Evolutionary conservation across 2,113 vertebrate genomes (phyloP).

Genomic region (Phyllopteryx taeniolatus): DNA sequence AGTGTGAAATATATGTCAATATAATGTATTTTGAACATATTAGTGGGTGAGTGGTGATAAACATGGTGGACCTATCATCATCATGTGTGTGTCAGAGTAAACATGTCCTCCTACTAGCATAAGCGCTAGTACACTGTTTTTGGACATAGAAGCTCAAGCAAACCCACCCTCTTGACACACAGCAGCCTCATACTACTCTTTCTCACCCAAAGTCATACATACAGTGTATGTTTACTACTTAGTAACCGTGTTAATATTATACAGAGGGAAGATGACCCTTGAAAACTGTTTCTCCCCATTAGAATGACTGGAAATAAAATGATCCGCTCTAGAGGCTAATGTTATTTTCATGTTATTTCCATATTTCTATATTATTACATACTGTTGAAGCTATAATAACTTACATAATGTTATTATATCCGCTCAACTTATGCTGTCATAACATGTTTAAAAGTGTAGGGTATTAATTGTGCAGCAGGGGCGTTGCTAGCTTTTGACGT

Average conservation of each 20-base stretch:
- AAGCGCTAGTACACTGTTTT: conserved; percentile 70
- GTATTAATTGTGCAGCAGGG: too few relatives aligned
- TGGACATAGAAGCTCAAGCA: conserved; percentile 24
- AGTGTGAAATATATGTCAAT: too few relatives aligned
- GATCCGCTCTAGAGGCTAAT: too few relatives aligned
- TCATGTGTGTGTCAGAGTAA: conserved; percentile 61
- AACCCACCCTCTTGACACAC: conserved; percentile 7
- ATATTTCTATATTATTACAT: too few relatives aligned
- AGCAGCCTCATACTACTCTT: conserved; percentile 16
- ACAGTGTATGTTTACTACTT: neutral
- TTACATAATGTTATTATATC: too few relatives aligned
- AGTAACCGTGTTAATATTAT: neutral
- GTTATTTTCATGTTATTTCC: too few relatives aligned
- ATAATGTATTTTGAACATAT: neutral
- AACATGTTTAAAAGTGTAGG: too few relatives aligned
- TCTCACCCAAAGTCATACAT: neutral
- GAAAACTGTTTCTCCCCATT: too few relatives aligned
- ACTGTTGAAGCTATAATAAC: too few relatives aligned
- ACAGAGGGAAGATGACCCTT: neutral
- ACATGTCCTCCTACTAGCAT: conserved; percentile 58
- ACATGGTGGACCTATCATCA: conserved; percentile 40
- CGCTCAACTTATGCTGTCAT: too few relatives aligned
- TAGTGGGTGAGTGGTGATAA: conserved; percentile 13
- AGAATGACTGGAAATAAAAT: too few relatives aligned
- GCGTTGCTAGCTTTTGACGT: too few relatives aligned